These are phyloP conservation scores for Triplophysa yarkandensis DNA, from an alignment of 2,797 vertebrate genomes.

Conservation along the genomic window DNA sequence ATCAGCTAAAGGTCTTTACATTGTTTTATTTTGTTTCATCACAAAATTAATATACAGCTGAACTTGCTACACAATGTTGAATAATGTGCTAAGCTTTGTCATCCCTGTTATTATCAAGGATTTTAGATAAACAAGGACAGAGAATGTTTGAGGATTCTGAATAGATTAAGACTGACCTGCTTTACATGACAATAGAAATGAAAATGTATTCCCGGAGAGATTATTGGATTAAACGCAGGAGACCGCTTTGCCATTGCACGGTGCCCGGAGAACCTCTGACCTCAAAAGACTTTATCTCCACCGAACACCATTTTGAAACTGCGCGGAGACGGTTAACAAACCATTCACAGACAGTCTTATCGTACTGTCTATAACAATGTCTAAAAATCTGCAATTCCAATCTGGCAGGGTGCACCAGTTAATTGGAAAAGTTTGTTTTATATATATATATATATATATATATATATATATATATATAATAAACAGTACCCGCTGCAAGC, in stretches of 20 bases:
- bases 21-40: not conserved
- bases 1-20: not conserved
- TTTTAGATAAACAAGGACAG: constrained; percentile 3
- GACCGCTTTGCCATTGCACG: constrained; percentile 1
- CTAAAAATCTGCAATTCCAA: not conserved
- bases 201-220: constrained; percentile 27
- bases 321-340: not conserved
- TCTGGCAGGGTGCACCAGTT: not conserved
- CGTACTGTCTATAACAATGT: not conserved
- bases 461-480: too few relatives aligned
- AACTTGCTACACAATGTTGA: not conserved
- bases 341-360: not conserved
- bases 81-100: not conserved
- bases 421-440: not conserved
- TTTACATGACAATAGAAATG: constrained; percentile 42
- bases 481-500: too few relatives aligned
- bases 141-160: constrained; percentile 15
- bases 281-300: constrained; percentile 13
- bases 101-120: constrained; percentile 5
- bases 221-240: constrained; percentile 42
- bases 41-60: not conserved
- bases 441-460: too few relatives aligned
- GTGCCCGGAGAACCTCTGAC: constrained; percentile 17
- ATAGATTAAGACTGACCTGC: constrained; percentile 39
- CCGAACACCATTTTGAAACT: not conserved